Evolutionary conservation across 2,888 invertebrate species (phyloP), one percentile per base, ranked within the genome.

Genomic region (Apamea monoglypha): DNA sequence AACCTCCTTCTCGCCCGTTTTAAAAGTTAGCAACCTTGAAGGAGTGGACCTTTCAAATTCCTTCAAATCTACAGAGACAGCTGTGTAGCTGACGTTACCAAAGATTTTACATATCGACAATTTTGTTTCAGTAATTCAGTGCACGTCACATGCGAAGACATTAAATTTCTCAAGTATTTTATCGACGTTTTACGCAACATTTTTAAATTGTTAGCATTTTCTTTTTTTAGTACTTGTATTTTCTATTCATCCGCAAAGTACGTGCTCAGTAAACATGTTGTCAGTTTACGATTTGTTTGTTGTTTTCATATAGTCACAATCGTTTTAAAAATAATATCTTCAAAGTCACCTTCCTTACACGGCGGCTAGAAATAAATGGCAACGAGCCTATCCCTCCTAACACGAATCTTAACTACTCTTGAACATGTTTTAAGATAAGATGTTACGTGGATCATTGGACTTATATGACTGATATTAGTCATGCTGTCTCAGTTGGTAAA

Each of bases 1-100:
- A 80, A 73, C 25, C 64, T 63, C 68, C 59, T 70, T 36, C 44
- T 66, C 47, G 29, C 18, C 61, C 18, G 74, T 75, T 79, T 71
- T 78, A 82, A 82, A 84, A 82, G 72, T 79, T 61, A 73, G 64
- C 78, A 82, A 66, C 87, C 87, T 88, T 88, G 86, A 71, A 69
- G 25, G 21, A 75, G 40, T 73, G 61, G 14, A 69, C 80, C 80
- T 86, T 86, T 88, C 82, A 73, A 80, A 88, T 78, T 78, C 66
- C 29, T 78, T n/a, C 25, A 67, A 70, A 75, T 71, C 40, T 68
- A 63, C 44, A 53, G n/a, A 75, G 61, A 56, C 67, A 64, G 53
- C n/a, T 25, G 40, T 47, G 40, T 32, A 36, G n/a, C 64, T 77
- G 70, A 67, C n/a, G 59, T 32, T 53, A 25, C 50, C 16, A 78